phyloP scores from a whole-genome alignment of 1,140 invertebrate genomes.

The Microvelia longipes region DNA sequence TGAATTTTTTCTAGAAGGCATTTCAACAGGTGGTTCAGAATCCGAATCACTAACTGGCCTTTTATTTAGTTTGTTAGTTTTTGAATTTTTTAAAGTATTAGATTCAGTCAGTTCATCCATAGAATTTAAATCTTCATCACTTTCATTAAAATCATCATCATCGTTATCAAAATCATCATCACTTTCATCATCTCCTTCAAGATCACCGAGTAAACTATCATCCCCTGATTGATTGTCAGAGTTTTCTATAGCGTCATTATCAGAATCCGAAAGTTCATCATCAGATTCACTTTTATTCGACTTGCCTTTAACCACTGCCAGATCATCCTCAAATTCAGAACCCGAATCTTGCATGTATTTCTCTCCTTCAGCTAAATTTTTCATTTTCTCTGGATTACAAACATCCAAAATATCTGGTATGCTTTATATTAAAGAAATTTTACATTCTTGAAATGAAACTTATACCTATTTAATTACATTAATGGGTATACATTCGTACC shows the following conservation, averaged over 20 bases:
- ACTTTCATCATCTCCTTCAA: constrained; percentile 15
- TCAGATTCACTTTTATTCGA: background rate
- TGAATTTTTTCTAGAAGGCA: background rate
- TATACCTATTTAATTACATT: constrained; percentile 13
- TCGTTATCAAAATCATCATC: constrained; percentile 26
- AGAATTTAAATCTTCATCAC: constrained; percentile 25
- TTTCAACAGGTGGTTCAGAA: constrained; percentile 16
- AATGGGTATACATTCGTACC: constrained; percentile 1
- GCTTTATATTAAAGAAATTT: background rate
- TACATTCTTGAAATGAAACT: constrained; percentile 12
- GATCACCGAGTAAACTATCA: constrained; percentile 13
- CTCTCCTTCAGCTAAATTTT: constrained; percentile 42
- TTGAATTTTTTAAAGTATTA: too few relatives aligned
- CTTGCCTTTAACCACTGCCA: constrained; percentile 33
- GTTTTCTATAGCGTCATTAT: constrained; percentile 12
- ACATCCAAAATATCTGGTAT: constrained; percentile 56
- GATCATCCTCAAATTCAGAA: constrained; percentile 48
- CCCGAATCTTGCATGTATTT: constrained; percentile 42
- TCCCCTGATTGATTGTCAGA: constrained; percentile 8
- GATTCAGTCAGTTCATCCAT: constrained; percentile 30
- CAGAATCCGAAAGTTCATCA: constrained; percentile 11
- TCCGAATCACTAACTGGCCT: constrained; percentile 34
- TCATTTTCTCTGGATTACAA: constrained; percentile 54
- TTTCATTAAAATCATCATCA: constrained; percentile 17
- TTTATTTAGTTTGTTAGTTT: too few relatives aligned